Base-by-base conservation (phyloP, 2,888 invertebrate species). In the Gryllus longicercus region DNA sequence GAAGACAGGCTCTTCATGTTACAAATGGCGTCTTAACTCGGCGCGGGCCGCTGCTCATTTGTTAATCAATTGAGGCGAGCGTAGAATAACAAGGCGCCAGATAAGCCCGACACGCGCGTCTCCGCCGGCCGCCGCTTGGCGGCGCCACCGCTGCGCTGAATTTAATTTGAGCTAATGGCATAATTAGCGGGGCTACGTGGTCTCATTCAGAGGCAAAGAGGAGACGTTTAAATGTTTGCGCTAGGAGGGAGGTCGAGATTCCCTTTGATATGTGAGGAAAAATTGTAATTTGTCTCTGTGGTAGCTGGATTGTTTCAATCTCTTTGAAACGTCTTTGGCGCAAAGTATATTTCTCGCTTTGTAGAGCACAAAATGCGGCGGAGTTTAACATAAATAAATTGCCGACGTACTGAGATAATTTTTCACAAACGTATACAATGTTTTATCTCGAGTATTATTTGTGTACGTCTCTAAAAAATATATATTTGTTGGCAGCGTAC, bases 91-190 rank as follows among this genome's bases (percentile, higher is more conserved):
- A 77, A 77, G 50, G n/a, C 49, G 77, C n/a, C 63, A 63, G 63
- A 63, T 63, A 63, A 63, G 63, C 63, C 16, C n/a, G 63, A 63
- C 14, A n/a, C 63, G n/a, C 63, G 63, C 14, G 63, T 63, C 63
- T 63, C n/a, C 63, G 63, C 14, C 63, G 14, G n/a, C 63, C 63
- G 14, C 63, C 63, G 14, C 63, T n/a, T 11, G 63, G 63, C 63
- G n/a, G 16, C 63, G 63, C 63, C 63, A 63, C 63, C 14, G 63
- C 16, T 75, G 79, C 79, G 82, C 79, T 81, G 81, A 79, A 81
- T 81, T 82, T 82, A 82, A 82, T 82, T 81, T 82, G 77, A 78
- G 63, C 82, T 82, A 82, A 82, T 82, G 82, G 82, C 82, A 81
- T 82, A 82, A 82, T 82, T 82, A 82, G 77, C 50, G 21, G 50